These are phyloP conservation scores for Ellobium chinense DNA, from an alignment of 2,888 invertebrate genomes.

Conservation along the genomic window DNA sequence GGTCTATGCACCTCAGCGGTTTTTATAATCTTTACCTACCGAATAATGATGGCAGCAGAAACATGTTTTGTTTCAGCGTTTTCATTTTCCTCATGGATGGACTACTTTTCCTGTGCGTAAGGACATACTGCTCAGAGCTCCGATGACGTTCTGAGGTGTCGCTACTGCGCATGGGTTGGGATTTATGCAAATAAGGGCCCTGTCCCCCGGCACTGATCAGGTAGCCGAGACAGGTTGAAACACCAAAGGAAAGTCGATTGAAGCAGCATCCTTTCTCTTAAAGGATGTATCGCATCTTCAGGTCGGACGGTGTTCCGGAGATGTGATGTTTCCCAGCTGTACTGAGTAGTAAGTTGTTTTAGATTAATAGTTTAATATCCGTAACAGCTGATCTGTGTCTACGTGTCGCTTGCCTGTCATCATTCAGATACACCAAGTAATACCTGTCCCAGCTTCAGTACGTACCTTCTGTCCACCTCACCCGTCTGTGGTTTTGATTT, in stretches of 20 bases:
- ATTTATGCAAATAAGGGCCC: conserved; percentile 34
- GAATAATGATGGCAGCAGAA: not conserved
- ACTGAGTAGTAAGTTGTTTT: not conserved
- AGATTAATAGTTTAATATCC: not conserved
- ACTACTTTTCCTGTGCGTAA: conserved; percentile 33
- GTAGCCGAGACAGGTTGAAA: not conserved
- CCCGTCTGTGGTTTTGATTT: too few species aligned
- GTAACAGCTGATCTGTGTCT: too few species aligned
- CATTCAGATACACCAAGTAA: too few species aligned
- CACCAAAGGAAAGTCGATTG: not conserved
- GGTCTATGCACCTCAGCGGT: conserved; percentile 8
- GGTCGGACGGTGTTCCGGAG: not conserved
- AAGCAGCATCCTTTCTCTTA: not conserved
- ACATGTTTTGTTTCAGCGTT: conserved; percentile 7
- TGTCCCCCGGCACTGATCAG: not conserved
- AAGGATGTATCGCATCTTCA: not conserved
- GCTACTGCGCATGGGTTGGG: conserved; percentile 38
- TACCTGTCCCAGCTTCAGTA: too few species aligned
- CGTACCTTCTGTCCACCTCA: too few species aligned
- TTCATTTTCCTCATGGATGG: not conserved
- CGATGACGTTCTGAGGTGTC: conserved; percentile 2
- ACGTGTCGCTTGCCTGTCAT: too few species aligned
- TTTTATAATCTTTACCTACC: conserved; percentile 14
- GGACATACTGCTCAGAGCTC: not conserved
- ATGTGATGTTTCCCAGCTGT: not conserved